Conservation (phyloP, 1,140 invertebrate species). For the Maniola jurtina region DNA sequence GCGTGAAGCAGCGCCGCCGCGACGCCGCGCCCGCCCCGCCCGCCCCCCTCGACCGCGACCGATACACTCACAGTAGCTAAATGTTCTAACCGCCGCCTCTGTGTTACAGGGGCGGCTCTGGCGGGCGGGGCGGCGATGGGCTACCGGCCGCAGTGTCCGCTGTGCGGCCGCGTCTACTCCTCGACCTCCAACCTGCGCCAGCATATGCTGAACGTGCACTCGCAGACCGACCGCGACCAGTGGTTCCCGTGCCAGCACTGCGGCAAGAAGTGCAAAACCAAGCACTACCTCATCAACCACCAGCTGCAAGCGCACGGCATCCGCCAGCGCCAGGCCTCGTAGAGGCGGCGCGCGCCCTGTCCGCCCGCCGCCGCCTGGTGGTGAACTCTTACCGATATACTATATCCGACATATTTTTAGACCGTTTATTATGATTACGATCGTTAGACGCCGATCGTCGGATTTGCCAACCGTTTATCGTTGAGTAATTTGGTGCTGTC, state of each 20-base stretch:
- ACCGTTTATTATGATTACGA: conserved; percentile 47
- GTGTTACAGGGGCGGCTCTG: conserved; percentile 78
- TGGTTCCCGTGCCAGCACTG: conserved; percentile 86
- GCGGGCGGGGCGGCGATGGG: conserved; percentile 73
- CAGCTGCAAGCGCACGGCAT: conserved; percentile 86
- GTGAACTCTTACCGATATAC: conserved; percentile 37
- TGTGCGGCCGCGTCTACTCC: conserved; percentile 84
- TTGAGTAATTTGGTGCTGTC: conserved; percentile 67
- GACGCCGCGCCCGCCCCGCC: conserved; percentile 57
- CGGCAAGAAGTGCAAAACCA: conserved; percentile 87
- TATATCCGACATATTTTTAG: conserved; percentile 57
- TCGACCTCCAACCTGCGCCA: conserved; percentile 85
- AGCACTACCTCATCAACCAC: conserved; percentile 88
- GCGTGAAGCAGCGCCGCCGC: conserved; percentile 81
- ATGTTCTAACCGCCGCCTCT: conserved; percentile 75
- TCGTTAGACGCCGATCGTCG: conserved; percentile 42
- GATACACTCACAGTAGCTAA: conserved; percentile 61
- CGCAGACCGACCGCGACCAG: conserved; percentile 83
- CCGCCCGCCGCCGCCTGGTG: conserved; percentile 83
- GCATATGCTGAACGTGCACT: conserved; percentile 87
- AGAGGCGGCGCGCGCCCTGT: conserved; percentile 85
- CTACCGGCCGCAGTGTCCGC: conserved; percentile 82
- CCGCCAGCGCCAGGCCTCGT: conserved; percentile 80
- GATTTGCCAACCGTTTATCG: conserved; percentile 56
- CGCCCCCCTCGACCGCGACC: conserved; percentile 57